These are phyloP conservation scores for Invenusta paracnida DNA, from an alignment of 2,888 invertebrate species.

Conservation along the genomic window DNA sequence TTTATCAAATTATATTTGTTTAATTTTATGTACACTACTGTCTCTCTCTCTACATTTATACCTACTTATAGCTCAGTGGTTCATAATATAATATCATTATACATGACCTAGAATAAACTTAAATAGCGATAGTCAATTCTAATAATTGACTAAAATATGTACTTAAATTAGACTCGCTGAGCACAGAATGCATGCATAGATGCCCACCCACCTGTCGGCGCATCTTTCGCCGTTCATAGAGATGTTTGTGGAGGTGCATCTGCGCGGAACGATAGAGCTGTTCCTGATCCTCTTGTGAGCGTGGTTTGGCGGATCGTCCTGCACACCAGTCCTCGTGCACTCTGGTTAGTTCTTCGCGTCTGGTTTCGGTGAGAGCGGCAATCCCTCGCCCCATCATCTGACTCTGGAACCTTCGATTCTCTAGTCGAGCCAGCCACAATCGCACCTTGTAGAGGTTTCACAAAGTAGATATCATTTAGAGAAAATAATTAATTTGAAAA, in stretches of 20 bases:
- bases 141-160: too few species aligned
- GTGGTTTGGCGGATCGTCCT: constrained; percentile 50
- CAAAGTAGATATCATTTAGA: too few species aligned
- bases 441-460: constrained; percentile 50
- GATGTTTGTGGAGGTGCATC: neutral
- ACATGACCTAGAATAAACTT: too few species aligned
- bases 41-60: too few species aligned
- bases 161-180: too few species aligned
- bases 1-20: too few species aligned
- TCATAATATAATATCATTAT: too few species aligned
- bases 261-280: constrained; percentile 51
- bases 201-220: neutral
- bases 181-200: too few species aligned
- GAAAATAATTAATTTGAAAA: too few species aligned
- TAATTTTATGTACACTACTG: too few species aligned
- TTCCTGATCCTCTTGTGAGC: constrained; percentile 50
- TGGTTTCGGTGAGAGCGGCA: constrained; percentile 55
- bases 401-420: constrained; percentile 49
- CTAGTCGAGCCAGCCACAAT: constrained; percentile 52
- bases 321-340: constrained; percentile 53
- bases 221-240: neutral
- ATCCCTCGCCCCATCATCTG: constrained; percentile 53
- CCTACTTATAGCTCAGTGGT: too few species aligned
- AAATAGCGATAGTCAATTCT: too few species aligned
- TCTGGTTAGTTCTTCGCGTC: constrained; percentile 53